Evolutionary conservation across 2,113 vertebrate species (phyloP).

Genomic region (Megalops atlanticus): DNA sequence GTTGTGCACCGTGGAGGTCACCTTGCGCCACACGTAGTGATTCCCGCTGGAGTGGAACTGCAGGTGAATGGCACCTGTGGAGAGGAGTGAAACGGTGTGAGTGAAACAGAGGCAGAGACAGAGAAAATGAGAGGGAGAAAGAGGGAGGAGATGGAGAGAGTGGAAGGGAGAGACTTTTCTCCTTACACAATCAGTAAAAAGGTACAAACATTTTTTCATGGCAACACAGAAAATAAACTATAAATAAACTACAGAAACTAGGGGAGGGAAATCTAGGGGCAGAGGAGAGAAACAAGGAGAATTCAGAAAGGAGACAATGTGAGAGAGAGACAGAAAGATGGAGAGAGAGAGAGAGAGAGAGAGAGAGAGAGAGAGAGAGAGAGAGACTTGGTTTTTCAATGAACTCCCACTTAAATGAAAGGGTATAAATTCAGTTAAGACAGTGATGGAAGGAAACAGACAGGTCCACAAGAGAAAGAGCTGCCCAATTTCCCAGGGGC

Average conservation of each 20-base stretch:
- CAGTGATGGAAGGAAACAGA: no score
- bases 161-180: no score
- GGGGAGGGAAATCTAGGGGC: background rate
- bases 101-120: constrained; percentile 26
- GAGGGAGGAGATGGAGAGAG: background rate
- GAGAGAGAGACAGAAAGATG: background rate
- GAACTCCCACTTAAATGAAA: no score
- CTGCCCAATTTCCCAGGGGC: background rate
- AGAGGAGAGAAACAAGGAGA: background rate
- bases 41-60: constrained; percentile 91
- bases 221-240: background rate
- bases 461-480: no score
- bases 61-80: constrained; percentile 94
- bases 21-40: constrained; percentile 96
- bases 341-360: background rate
- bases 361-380: background rate
- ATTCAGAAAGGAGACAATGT: background rate
- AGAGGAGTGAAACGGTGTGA: no score
- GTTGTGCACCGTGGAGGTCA: constrained; percentile 97
- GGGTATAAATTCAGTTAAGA: no score
- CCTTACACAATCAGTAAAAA: no score
- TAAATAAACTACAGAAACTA: background rate
- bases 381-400: background rate
- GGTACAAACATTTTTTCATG: no score
- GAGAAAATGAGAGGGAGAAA: background rate